Conservation (phyloP, 2,888 invertebrate genomes). For the Mythimna impura region DNA sequence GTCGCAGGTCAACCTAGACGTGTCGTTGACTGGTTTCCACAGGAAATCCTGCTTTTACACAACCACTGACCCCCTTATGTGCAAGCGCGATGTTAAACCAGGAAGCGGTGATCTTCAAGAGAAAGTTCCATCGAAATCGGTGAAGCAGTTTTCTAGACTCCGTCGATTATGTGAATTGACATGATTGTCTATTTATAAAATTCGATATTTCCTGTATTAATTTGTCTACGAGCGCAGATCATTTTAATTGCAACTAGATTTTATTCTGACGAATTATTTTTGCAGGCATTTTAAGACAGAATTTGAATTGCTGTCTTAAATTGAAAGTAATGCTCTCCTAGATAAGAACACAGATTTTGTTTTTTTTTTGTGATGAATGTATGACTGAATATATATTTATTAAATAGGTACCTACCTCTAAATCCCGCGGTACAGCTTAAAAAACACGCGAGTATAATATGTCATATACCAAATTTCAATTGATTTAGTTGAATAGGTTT, state of each 20-base stretch:
- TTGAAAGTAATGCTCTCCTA: too few relatives aligned
- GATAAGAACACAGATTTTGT: too few relatives aligned
- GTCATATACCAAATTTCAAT: too few relatives aligned
- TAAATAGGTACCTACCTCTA: too few relatives aligned
- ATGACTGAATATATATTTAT: too few relatives aligned
- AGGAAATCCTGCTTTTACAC: slow-evolving; percentile 57
- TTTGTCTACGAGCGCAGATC: background rate
- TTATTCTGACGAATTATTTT: background rate
- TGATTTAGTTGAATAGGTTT: too few relatives aligned
- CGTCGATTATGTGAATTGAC: slow-evolving; percentile 33
- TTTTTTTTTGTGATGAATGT: too few relatives aligned
- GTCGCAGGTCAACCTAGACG: slow-evolving; percentile 36
- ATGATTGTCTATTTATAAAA: slow-evolving; percentile 27
- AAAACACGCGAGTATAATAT: too few relatives aligned
- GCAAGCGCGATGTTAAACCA: slow-evolving; percentile 36
- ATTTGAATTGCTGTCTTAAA: background rate
- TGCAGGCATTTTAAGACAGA: background rate
- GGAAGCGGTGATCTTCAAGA: slow-evolving; percentile 48
- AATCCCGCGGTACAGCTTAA: too few relatives aligned
- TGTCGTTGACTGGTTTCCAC: slow-evolving; percentile 44
- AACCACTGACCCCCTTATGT: slow-evolving; percentile 44
- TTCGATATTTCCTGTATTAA: slow-evolving; percentile 2
- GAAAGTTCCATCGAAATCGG: slow-evolving; percentile 46
- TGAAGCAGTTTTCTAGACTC: slow-evolving; percentile 42
- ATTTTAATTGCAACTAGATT: background rate